Conservation (phyloP, 2,113 vertebrate genomes). For the Corynorhinus townsendii region DNA sequence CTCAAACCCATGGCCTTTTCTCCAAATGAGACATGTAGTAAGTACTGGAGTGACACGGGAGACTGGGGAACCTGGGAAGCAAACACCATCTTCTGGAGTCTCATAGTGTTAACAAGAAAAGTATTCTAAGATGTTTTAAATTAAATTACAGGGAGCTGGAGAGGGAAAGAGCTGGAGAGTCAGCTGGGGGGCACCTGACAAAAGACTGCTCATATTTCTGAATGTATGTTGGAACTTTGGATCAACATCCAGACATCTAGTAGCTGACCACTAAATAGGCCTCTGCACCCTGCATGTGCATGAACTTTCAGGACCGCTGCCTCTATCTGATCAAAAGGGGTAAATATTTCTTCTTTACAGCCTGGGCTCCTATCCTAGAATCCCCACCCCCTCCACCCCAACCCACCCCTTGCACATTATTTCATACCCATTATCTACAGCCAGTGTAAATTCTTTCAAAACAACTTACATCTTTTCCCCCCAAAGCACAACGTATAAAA, state of each 20-base stretch:
- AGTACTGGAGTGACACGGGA: not conserved
- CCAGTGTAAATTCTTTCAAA: not conserved
- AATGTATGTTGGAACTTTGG: not conserved
- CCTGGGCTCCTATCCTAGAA: not conserved
- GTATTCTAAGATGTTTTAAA: not conserved
- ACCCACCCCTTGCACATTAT: not conserved
- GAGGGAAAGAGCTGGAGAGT: not conserved
- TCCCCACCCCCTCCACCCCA: too few species aligned
- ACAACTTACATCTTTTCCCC: not conserved
- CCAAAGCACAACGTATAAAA: not conserved
- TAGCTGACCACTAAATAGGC: not conserved
- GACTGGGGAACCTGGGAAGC: not conserved
- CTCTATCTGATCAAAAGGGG: not conserved
- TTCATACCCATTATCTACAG: not conserved
- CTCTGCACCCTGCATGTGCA: not conserved
- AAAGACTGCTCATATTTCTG: not conserved
- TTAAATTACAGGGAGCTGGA: not conserved
- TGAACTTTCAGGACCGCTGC: not conserved
- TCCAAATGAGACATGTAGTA: not conserved
- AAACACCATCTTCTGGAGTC: not conserved
- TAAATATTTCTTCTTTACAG: not conserved
- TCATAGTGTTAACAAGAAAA: not conserved
- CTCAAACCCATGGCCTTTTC: not conserved
- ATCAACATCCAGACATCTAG: not conserved
- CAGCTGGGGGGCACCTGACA: not conserved